Evolutionary conservation across 1,140 invertebrate species (phyloP), one percentile per base, ranked within the genome.

Genomic region (Oscheius sp.): DNA sequence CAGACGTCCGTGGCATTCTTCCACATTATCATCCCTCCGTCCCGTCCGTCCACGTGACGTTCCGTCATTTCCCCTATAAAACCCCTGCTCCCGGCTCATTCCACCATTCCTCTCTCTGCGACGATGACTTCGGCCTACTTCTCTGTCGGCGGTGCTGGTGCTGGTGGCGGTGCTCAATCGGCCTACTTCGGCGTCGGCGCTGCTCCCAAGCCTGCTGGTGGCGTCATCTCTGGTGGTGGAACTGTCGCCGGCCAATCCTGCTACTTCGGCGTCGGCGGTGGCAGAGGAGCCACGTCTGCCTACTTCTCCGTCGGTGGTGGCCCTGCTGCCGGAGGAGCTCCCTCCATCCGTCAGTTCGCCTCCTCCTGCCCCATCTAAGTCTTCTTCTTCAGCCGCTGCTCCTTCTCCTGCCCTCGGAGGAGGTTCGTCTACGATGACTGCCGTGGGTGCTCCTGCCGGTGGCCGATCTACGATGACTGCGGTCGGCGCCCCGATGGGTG

Each of bases 391-490:
- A n/a, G 38, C 38, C 38, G 36, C 64, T 20, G 63, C 66, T 3
- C 63, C 66, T 3, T 64, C 62, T 26, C 63, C 66, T 26, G 66
- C 66, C 29, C 23, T 68, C 28, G 55, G 55, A 66, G 66, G 45
- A 3, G 55, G 20, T 10, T 10, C 10, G 10, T 55, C 49, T 23
- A 42, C 61, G 7, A 63, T 63, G 61, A 63, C 61, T 32, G 61
- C 61, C 26, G 36, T 63, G 23, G 61, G 61, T 42, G 55, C 55
- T 31, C 64, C 64, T 10, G 66, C 26, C 26, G 55, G 55, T 15
- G 26, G 49, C 23, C 20, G 15, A 18, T 68, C 66, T 2, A 68
- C 66, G 2, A 68, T 68, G 66, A 68, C 66, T 28, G 66, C 66
- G 31, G 66, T 68, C 35, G n/a, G n/a, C n/a, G 49, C 15, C 7